These are phyloP conservation scores for Zoanthus sociatus DNA, from an alignment of 92 coral and sea anemone genomes.

Conservation along the genomic window DNA sequence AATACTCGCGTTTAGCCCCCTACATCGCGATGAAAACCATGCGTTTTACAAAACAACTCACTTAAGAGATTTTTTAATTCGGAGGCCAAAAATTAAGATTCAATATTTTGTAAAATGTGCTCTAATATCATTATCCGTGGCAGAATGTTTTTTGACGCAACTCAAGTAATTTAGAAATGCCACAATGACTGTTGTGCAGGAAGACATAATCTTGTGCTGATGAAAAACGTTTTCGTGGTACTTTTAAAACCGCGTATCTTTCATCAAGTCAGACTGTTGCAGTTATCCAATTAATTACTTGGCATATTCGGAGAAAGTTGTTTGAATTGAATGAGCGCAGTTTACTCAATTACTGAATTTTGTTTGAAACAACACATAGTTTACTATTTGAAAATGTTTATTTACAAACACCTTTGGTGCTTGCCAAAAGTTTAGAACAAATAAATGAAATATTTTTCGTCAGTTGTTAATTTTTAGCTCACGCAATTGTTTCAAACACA, in stretches of 20 bases:
- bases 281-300: slow-evolving; percentile 46
- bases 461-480: not conserved
- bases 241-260: slow-evolving; percentile 39
- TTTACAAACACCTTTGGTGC: not conserved
- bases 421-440: not conserved
- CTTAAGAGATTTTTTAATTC: not conserved
- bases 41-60: not conserved
- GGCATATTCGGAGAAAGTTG: slow-evolving; percentile 30
- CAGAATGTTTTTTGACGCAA: not conserved
- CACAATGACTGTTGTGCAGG: not conserved
- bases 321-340: not conserved
- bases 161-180: not conserved
- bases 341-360: slow-evolving; percentile 10
- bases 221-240: not conserved
- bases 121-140: not conserved
- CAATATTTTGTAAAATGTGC: not conserved
- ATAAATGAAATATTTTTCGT: not conserved
- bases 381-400: not conserved
- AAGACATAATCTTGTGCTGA: not conserved
- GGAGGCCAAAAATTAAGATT: not conserved
- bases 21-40: not conserved
- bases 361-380: not conserved
- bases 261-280: slow-evolving; percentile 45
- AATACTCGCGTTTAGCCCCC: slow-evolving; percentile 27
- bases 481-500: slow-evolving; percentile 8